Evolutionary conservation across 2,797 vertebrate species (phyloP), one percentile per base, ranked within the genome.

Genomic region (Naso thynnoides): DNA sequence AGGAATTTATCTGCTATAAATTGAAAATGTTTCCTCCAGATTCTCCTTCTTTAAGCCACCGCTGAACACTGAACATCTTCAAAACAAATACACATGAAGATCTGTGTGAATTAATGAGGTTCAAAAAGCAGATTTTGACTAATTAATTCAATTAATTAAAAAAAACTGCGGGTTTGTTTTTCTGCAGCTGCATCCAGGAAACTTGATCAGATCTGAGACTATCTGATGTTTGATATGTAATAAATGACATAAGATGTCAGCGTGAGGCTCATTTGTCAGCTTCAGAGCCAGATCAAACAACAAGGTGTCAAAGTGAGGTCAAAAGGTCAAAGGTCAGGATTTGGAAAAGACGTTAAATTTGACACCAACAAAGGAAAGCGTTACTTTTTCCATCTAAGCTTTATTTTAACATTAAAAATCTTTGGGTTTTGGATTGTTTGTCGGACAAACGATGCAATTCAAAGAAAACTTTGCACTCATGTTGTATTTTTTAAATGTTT

Each of bases 301-400:
- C 57, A 33, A 56, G 49, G 36, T 49, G 71, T 81, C 71, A 73
- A 26, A 49, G 49, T n/a, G n/a, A 44, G 58, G 68, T 69, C 26
- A 10, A 49, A 18, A 36, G 48, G 60, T 70, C 18, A 73, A 69
- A 78, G 81, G 62, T 85, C 64, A 49, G 42, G 57, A 45, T 60
- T 57, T 45, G 47, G 62, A 61, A 21, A 42, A 74, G 55, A 66
- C 69, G 69, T 86, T 81, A 70, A 77, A 62, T 65, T 5, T 63
- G 79, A 77, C 76, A 71, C 56, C 50, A 4, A 10, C 62, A 10
- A n/a, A 61, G 57, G 23, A n/a, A 56, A 45, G 21, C 4, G 49
- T 64, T 15, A 21, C 31, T 7, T 53, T 48, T 64, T 45, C 18
- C 26, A 47, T 15, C 24, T 11, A 3, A 10, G 50, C 15, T 36